Evolutionary conservation across 2,113 vertebrate genomes (phyloP).

Genomic region (Scolopax mira): DNA sequence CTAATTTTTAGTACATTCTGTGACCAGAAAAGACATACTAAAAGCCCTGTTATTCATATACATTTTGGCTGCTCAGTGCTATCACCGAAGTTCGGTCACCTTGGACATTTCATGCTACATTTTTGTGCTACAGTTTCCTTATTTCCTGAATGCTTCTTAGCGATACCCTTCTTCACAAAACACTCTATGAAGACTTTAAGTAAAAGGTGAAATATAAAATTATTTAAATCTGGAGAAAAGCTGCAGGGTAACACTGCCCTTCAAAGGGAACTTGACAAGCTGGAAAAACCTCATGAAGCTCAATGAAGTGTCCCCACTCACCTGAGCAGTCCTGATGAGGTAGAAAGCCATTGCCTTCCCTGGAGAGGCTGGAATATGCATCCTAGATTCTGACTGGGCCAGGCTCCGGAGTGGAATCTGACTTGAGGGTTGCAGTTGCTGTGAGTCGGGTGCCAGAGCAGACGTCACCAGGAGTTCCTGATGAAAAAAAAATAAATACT

Average conservation of each 20-base stretch:
- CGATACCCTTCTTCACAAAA: background rate
- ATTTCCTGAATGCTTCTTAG: background rate
- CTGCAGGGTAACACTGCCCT: background rate
- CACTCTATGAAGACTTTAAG: background rate
- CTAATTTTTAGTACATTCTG: background rate
- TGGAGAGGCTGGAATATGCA: background rate
- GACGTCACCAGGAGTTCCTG: background rate
- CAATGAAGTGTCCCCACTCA: background rate
- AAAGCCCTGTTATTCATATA: background rate
- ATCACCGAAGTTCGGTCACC: background rate
- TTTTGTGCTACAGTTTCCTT: background rate
- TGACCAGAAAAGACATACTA: background rate
- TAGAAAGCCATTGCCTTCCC: background rate
- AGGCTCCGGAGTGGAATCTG: background rate
- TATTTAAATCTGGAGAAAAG: constrained; percentile 14
- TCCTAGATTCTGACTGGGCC: background rate
- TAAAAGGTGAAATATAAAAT: constrained; percentile 2
- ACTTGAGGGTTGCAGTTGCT: background rate
- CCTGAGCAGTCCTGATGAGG: background rate
- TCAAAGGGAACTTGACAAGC: background rate
- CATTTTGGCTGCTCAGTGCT: background rate
- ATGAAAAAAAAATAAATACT: background rate
- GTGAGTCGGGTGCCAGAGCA: background rate
- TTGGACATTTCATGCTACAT: background rate
- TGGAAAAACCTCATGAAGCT: background rate